Evolutionary conservation across 2,113 vertebrate species (phyloP).

Genomic region (Ciconia maguari): DNA sequence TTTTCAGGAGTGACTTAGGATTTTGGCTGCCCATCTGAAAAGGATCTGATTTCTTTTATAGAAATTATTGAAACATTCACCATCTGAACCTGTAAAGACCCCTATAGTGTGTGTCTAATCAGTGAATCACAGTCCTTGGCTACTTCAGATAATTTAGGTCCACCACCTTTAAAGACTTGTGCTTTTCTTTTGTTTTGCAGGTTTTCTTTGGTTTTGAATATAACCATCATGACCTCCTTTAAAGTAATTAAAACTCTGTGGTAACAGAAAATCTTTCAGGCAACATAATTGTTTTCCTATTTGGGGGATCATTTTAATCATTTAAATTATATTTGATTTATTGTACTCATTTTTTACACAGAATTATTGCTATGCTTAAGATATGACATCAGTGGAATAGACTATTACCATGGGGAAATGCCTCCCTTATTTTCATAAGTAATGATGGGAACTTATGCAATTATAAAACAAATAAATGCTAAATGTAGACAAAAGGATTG

Average conservation of each 20-base stretch:
- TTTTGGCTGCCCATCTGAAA: conserved; percentile 48
- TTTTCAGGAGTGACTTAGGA: conserved; percentile 55
- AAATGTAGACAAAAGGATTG: neutral
- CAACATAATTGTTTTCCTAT: neutral
- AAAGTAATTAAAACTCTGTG: conserved; percentile 1
- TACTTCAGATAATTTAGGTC: neutral
- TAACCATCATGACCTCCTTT: neutral
- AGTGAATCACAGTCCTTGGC: neutral
- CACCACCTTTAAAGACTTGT: neutral
- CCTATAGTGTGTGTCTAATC: neutral
- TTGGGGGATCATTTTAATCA: neutral
- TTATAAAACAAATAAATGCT: neutral
- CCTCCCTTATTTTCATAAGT: neutral
- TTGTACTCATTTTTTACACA: neutral
- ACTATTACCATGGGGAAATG: conserved; percentile 1
- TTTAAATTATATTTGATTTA: neutral
- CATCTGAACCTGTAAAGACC: neutral
- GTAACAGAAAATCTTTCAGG: neutral
- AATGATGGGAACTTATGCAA: neutral
- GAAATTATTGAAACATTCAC: conserved; percentile 8
- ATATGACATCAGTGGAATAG: neutral
- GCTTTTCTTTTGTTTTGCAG: neutral
- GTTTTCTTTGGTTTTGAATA: neutral
- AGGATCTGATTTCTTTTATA: conserved; percentile 2
- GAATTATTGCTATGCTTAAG: neutral